Conservation (phyloP, 1,140 invertebrate species). For the Diabrotica undecimpunctata region DNA sequence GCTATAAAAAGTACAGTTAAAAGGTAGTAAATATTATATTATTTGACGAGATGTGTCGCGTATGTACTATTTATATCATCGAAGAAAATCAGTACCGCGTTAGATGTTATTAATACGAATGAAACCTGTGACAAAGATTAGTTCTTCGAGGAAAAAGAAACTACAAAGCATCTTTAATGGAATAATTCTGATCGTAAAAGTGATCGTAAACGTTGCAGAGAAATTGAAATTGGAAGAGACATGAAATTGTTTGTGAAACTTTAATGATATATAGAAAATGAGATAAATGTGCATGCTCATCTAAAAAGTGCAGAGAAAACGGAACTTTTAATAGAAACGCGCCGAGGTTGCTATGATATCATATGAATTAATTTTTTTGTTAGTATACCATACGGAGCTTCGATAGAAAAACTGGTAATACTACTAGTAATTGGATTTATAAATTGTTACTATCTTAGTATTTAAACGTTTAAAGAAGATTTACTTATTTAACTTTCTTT, state of each 20-base stretch:
- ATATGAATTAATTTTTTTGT: too few relatives aligned
- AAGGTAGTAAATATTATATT: too few relatives aligned
- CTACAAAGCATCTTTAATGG: not conserved
- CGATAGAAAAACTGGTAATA: too few relatives aligned
- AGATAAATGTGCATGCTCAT: not conserved
- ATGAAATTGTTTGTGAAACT: not conserved
- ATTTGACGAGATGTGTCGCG: too few relatives aligned
- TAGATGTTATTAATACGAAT: not conserved
- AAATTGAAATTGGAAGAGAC: not conserved
- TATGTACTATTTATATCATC: too few relatives aligned
- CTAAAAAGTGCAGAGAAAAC: slow-evolving; percentile 1
- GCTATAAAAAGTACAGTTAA: too few relatives aligned
- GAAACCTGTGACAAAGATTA: not conserved
- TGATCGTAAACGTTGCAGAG: not conserved
- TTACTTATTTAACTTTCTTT: too few relatives aligned
- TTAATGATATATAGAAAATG: slow-evolving; percentile 1
- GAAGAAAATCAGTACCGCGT: too few relatives aligned
- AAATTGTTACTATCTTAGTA: too few relatives aligned
- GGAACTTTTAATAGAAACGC: not conserved
- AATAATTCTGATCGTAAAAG: not conserved
- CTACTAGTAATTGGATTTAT: too few relatives aligned
- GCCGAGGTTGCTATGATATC: not conserved
- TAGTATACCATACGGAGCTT: too few relatives aligned
- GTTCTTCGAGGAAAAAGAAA: not conserved
- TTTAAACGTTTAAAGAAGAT: too few relatives aligned